Evolutionary conservation across 64 coral and sea anemone species (phyloP), one percentile per base, ranked within the genome.

Genomic region (Montipora efflorescens): DNA sequence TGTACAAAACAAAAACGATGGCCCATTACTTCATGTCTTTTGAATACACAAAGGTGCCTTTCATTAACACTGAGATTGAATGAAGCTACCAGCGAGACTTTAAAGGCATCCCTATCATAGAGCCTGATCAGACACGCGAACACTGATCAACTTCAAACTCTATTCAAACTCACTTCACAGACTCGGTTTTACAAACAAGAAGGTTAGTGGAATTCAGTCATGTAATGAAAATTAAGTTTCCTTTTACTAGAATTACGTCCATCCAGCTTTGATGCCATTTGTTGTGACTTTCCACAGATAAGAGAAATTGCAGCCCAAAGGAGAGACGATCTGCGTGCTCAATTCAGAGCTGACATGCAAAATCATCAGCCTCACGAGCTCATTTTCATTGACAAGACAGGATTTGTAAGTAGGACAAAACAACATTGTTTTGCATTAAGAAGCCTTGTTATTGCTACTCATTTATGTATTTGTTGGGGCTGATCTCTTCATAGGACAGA

Each of bases 311-410:
- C 36, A 36, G 36, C 36, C 36, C 84, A 87, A 67, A 73, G 84
- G 44, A 43, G 84, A 43, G 68, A 75, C 46, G 67, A 87, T 50
- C 72, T 87, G 44, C 67, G 69, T 73, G 48, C 16, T 49, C 36
- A 87, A 50, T 87, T 50, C 68, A 87, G 50, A 68, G 84, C 67
- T 87, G 50, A 50, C 15, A 59, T 87, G 84, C 47, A 87, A 51
- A 20, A 87, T 23, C 84, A 87, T 53, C 47, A 3, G 18, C 67
- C 43, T 47, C 66, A 87, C 45, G 69, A 87, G 84, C 72, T 87
- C 45, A 87, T 87, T 72, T 87, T 87, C 50, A 87, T 87, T 50
- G 84, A 87, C 47, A 68, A 87, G 50, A 87, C 84, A 87, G 84
- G 84, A 74, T 69, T 87, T 48, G 84, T 74, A 74, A 87, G 84